Conservation (phyloP, 2,797 vertebrate species). For the Sciurus carolinensis region DNA sequence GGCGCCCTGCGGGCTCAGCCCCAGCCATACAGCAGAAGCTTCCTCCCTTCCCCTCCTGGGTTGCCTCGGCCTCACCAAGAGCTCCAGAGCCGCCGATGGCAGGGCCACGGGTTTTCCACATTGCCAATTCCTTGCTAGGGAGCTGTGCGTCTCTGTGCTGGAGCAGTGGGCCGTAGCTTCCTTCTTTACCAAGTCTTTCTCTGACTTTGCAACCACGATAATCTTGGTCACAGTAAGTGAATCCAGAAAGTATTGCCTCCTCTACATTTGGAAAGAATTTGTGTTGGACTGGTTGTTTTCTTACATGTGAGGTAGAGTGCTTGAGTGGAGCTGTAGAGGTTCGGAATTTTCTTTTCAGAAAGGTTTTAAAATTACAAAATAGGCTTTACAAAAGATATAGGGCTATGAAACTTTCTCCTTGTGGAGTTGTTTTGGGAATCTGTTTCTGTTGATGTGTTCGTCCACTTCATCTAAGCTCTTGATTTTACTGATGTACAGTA, state of each 20-base stretch:
- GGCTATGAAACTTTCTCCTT: neutral
- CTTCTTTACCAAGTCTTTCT: neutral
- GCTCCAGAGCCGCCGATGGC: neutral
- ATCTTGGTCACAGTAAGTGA: neutral
- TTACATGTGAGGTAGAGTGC: neutral
- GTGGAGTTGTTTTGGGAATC: neutral
- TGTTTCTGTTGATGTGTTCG: neutral
- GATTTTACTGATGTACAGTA: neutral
- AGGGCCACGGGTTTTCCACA: neutral
- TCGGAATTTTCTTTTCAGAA: neutral
- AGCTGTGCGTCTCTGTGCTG: neutral
- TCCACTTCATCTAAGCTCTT: neutral
- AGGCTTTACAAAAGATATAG: neutral
- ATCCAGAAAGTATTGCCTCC: neutral
- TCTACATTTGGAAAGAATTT: neutral
- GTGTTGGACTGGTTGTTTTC: neutral
- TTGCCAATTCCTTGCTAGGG: neutral
- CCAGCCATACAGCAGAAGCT: neutral
- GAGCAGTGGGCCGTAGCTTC: neutral
- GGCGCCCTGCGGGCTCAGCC: neutral
- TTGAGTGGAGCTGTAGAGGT: neutral
- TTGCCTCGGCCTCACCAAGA: neutral
- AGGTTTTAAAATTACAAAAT: neutral
- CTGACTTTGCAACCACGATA: neutral
- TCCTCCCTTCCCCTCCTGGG: no score